These are phyloP conservation scores for Callimorpha dominula DNA, from an alignment of 2,888 invertebrate species.

Conservation along the genomic window DNA sequence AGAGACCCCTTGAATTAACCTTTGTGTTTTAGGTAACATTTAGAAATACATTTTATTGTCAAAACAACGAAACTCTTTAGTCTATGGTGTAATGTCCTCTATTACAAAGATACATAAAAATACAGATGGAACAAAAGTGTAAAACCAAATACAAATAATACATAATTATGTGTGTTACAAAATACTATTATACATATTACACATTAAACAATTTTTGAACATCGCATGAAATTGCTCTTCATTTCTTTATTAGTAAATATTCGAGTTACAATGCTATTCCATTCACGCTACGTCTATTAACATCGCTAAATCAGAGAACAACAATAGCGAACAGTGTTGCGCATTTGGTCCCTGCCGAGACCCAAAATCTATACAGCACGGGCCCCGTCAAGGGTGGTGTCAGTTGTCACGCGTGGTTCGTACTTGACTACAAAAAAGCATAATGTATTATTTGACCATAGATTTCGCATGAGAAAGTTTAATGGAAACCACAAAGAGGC, in stretches of 20 bases:
- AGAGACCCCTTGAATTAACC: too few species aligned
- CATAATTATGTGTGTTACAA: background rate
- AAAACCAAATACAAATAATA: background rate
- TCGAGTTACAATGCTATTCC: constrained; percentile 39
- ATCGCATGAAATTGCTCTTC: background rate
- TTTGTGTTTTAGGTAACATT: too few species aligned
- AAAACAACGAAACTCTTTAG: too few species aligned
- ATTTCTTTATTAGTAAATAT: background rate
- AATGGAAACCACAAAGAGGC: constrained; percentile 9
- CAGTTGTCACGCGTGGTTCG: constrained; percentile 42
- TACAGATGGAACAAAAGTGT: too few species aligned
- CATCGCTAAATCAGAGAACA: constrained; percentile 55
- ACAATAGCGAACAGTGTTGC: constrained; percentile 55
- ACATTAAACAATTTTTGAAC: background rate
- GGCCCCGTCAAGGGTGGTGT: constrained; percentile 21
- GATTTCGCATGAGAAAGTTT: background rate
- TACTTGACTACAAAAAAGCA: constrained; percentile 45
- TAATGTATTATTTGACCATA: constrained; percentile 2
- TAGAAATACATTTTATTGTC: too few species aligned
- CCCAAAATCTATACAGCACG: constrained; percentile 9
- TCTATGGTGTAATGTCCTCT: too few species aligned
- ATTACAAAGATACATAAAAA: too few species aligned
- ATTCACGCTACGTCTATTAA: constrained; percentile 39
- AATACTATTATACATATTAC: background rate
- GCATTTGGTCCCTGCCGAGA: constrained; percentile 59